phyloP scores from a whole-genome alignment of 2,888 invertebrate species.

The Nomada ferruginata region DNA sequence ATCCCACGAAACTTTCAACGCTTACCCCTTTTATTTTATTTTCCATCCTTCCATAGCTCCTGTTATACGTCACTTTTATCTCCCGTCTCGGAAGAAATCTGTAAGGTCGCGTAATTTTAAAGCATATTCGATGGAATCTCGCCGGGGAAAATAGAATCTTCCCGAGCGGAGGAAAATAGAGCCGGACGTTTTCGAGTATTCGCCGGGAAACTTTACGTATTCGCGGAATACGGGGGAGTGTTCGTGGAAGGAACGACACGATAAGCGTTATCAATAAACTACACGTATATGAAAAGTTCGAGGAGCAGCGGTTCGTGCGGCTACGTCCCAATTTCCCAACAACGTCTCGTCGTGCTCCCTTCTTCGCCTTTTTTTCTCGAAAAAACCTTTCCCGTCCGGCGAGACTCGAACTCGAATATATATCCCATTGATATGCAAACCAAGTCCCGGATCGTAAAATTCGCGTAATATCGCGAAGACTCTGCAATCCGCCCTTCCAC shows the following conservation, averaged over 20 bases:
- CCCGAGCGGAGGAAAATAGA: constrained; percentile 55
- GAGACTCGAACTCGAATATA: constrained; percentile 57
- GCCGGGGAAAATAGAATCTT: constrained; percentile 56
- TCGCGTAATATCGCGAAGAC: constrained; percentile 75
- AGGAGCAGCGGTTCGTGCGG: constrained; percentile 22
- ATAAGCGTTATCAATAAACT: constrained; percentile 72
- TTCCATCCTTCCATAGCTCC: constrained; percentile 12
- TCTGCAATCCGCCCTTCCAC: constrained; percentile 62
- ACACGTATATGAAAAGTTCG: constrained; percentile 60
- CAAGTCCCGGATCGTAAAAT: constrained; percentile 78
- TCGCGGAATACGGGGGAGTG: constrained; percentile 31
- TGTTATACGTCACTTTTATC: constrained; percentile 46
- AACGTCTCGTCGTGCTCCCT: constrained; percentile 25
- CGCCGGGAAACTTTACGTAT: constrained; percentile 55
- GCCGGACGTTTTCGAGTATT: constrained; percentile 51
- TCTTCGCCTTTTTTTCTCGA: constrained; percentile 56
- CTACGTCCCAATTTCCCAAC: constrained; percentile 54
- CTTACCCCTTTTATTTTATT: background rate
- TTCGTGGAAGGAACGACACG: constrained; percentile 36
- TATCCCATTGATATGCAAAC: constrained; percentile 79
- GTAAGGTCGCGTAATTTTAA: constrained; percentile 43
- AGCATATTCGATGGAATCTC: constrained; percentile 55
- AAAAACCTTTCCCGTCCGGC: constrained; percentile 52
- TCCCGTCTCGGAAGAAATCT: constrained; percentile 9
- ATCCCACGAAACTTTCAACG: constrained; percentile 22